These are phyloP conservation scores for Scelioninae gen. 1 DNA, from an alignment of 2,888 invertebrate genomes.

Conservation along the genomic window DNA sequence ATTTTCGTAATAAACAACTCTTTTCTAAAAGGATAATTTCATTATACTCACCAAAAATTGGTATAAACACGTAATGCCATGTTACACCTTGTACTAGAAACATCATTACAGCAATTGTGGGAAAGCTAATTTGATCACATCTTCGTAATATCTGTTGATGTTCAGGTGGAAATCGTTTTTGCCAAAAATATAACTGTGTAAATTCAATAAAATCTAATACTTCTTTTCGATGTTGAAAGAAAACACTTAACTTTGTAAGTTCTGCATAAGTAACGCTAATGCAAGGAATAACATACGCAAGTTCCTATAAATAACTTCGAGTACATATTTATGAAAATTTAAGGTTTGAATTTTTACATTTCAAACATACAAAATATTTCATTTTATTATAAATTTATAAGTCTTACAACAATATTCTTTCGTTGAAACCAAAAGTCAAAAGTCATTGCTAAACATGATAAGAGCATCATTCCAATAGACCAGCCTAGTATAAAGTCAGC, in stretches of 20 bases:
- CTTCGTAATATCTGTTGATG: constrained; percentile 68
- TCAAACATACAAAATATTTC: too few species aligned
- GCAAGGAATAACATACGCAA: constrained; percentile 69
- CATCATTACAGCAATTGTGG: constrained; percentile 48
- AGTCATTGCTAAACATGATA: constrained; percentile 62
- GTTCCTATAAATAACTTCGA: constrained; percentile 49
- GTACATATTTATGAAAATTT: too few species aligned
- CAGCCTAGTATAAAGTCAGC: constrained; percentile 68
- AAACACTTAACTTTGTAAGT: constrained; percentile 68
- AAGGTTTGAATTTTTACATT: not conserved
- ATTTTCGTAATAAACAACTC: not conserved
- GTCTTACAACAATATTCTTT: constrained; percentile 70
- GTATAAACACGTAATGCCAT: constrained; percentile 71
- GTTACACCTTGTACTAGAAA: constrained; percentile 66
- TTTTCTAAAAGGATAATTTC: not conserved
- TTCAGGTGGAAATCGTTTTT: constrained; percentile 54
- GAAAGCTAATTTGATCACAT: constrained; percentile 66
- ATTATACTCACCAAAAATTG: constrained; percentile 72
- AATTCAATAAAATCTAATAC: constrained; percentile 72
- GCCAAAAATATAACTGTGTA: constrained; percentile 72
- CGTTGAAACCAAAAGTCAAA: constrained; percentile 72
- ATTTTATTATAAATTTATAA: not conserved
- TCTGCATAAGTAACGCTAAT: constrained; percentile 67
- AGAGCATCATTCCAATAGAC: constrained; percentile 64
- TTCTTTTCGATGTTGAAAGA: constrained; percentile 65